Percentiles rank a stretch among this genome's conserved stretches.
phyloP scores from a whole-genome alignment of 2,797 vertebrate species.

The Benthosema pterotum region DNA sequence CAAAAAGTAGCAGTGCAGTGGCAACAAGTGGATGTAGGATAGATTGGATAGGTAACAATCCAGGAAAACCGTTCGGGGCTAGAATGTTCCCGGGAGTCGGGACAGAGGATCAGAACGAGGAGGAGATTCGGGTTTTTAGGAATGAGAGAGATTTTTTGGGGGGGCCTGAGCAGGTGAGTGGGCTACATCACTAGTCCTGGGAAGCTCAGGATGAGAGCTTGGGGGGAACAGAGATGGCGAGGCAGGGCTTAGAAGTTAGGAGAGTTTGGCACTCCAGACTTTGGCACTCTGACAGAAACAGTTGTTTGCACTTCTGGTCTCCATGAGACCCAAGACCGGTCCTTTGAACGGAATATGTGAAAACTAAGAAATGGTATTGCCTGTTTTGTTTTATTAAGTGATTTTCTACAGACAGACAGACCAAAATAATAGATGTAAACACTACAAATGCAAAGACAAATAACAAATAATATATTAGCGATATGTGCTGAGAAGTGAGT shows the following conservation, averaged over 20 bases:
- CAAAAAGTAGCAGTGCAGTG: constrained; percentile 38
- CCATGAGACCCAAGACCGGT: constrained; percentile 43
- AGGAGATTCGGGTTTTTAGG: constrained; percentile 62
- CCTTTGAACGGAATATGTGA: constrained; percentile 10
- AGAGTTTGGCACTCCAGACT: constrained; percentile 64
- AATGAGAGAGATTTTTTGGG: constrained; percentile 14
- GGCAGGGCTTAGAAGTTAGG: constrained; percentile 62
- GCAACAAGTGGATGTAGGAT: constrained; percentile 23
- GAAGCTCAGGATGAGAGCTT: constrained; percentile 34
- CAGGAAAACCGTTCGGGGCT: constrained; percentile 34
- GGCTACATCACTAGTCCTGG: constrained; percentile 42
- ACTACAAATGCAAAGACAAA: neutral
- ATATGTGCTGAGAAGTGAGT: neutral
- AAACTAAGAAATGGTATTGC: too few relatives aligned
- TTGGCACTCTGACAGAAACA: constrained; percentile 55
- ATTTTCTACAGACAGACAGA: constrained; percentile 9
- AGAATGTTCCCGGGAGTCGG: constrained; percentile 53
- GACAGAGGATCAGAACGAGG: constrained; percentile 67
- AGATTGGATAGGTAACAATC: neutral
- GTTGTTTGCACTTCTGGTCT: constrained; percentile 48
- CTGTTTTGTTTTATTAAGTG: too few relatives aligned
- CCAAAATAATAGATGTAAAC: neutral
- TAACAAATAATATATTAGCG: constrained; percentile 6
- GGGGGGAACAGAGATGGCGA: constrained; percentile 38
- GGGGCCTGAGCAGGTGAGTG: constrained; percentile 6